phyloP scores from a whole-genome alignment of 2,888 invertebrate genomes.

The Andrena hattorfiana region DNA sequence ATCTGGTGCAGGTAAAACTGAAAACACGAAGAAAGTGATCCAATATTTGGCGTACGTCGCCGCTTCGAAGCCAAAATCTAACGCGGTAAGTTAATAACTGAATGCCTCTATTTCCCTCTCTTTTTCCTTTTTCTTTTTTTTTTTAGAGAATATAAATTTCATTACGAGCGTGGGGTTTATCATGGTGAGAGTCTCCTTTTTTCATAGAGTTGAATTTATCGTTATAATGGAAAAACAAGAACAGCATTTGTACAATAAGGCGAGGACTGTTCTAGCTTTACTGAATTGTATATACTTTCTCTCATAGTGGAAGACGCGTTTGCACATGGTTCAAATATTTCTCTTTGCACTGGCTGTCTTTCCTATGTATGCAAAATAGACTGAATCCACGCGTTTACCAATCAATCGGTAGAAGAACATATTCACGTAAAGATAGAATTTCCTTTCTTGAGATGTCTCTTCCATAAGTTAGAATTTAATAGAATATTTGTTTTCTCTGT shows the following conservation, averaged over 20 bases:
- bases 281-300: slow-evolving; percentile 19
- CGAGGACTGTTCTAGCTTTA: background rate
- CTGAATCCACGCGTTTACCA: background rate
- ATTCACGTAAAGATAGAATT: background rate
- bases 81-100: slow-evolving; percentile 89
- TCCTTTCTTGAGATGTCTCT: background rate
- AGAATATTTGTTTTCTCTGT: background rate
- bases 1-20: slow-evolving; percentile 99
- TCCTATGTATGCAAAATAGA: background rate
- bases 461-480: background rate
- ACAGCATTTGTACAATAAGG: too few relatives aligned
- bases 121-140: background rate
- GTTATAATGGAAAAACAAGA: background rate
- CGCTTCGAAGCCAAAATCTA: slow-evolving; percentile 97
- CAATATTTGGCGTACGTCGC: slow-evolving; percentile 99
- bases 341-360: background rate
- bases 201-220: background rate
- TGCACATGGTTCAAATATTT: background rate
- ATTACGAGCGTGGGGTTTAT: background rate
- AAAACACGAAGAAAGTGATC: slow-evolving; percentile 99
- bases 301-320: background rate
- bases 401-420: background rate
- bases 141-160: background rate
- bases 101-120: slow-evolving; percentile 8
- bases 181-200: background rate